Base-by-base conservation (phyloP, 2,888 invertebrate species). In the Drosophila ustulata region DNA sequence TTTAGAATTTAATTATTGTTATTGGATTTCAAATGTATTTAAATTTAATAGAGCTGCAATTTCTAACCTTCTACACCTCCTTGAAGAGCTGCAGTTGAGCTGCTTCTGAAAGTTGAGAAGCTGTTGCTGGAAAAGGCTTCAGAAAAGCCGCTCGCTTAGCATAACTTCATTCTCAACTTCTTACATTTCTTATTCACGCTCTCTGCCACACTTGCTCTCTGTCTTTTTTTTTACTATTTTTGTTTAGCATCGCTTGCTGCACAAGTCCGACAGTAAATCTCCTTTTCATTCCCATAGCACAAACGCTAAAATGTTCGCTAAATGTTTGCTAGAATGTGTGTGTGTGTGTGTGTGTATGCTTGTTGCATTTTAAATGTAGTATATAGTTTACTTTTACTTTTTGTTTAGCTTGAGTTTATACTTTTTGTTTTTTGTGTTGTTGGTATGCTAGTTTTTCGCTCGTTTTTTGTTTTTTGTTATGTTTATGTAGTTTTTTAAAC, bases 401-500 rank as follows among this genome's bases (percentile, higher is more conserved):
- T 73, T 69, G 66, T 69, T 85, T 80, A 74, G 67, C 50, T 74
- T 64, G 75, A 70, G 66, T 74, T 77, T 65, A 55, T 39, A 45
- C 55, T 55, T 67, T 66, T 69, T 58, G 25, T 9, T 30, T 30
- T 8, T 9, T 32, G 8, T 37, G 37, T 63, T 30, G 56, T 52
- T 63, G 47, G 52, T 69, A 63, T 57, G 68, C 61, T 71, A 67
- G 67, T 78, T 82, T 78, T 82, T 78, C 63, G 59, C 52, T 66
- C 59, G 57, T 75, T 37, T 37, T 37, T 37, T 37, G 11, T 34
- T 34, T 11, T 62, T 50, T 66, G 53, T 25, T 45, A 34, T 75
- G 65, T 62, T 74, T 82, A 72, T 71, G 75, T 89, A 89, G 85
- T 80, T 81, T 86, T 82, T 73, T 65, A 84, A 75, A 75, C 79